Base-by-base conservation (phyloP, 1,140 invertebrate species). In the Drosophila watanabei region DNA sequence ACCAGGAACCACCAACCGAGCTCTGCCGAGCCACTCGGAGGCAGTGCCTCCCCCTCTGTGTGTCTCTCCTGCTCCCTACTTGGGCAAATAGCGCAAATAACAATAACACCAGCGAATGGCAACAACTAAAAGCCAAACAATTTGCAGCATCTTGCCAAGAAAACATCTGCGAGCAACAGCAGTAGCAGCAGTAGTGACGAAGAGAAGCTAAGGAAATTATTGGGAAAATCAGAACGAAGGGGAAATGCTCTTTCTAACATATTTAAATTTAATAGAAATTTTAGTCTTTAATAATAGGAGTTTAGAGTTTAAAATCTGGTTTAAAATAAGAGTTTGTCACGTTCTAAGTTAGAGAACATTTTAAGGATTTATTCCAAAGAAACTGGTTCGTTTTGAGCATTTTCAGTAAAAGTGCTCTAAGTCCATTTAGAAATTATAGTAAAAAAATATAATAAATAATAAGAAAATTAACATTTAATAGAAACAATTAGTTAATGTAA, bases 81-180 rank as follows among this genome's bases (percentile, higher is more conserved):
- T 77, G 61, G 37, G 54, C 71, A 33, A 70, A 81, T 58, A 82
- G 57, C 33, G 58, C 64, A 52, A 72, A 80, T 37, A 80, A 48
- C 63, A 80, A 68, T 68, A 81, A 76, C 64, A 75, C 52, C 41
- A 76, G 73, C 83, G 54, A 75, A 39, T 45, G 43, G 39, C 73
- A 78, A 46, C 61, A 77, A 54, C 54, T 60, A 78, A 78, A 35
- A 61, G 51, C 57, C 76, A 78, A 82, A 76, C 81, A 75, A 89
- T 84, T 80, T 80, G 80, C 72, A 81, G 73, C 80, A 64, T 76
- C 85, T 78, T 71, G 48, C 72, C 72, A 81, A 75, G 85, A 80
- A 56, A 88, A 80, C 84, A 89, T 82, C 80, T 84, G 80, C 69
- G 78, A 65, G 28, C 64, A 64, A 52, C 54, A 33, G 54, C 69